Evolutionary conservation across 2,888 invertebrate genomes (phyloP), one percentile per base, ranked within the genome.

Genomic region (Microdon myrmicae): DNA sequence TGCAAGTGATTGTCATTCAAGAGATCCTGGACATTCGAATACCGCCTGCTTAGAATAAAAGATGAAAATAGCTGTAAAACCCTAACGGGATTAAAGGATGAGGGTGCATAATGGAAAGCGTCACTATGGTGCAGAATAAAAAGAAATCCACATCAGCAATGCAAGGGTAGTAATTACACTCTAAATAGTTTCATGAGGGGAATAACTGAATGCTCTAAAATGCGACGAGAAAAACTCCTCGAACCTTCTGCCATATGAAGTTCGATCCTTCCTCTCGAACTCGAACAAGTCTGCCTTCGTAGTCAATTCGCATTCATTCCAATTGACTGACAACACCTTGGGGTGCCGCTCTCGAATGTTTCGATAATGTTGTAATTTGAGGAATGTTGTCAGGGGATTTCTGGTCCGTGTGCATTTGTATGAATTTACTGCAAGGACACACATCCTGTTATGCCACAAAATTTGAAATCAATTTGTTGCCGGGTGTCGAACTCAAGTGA

Each of bases 321-420:
- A 69, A 77, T 71, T 77, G 79, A 77, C 75, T 79, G 75, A 74
- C 74, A 75, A 79, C 79, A 79, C 79, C 76, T 79, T 74, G 72
- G 79, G 78, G 78, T 79, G 78, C 78, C 76, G 70, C 68, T 44
- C 38, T 64, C 51, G 51, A 49, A 47, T 64, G 59, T 70, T 60
- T 68, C 68, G 69, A 67, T 70, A 68, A 68, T 66, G 70, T 69
- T 71, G 71, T 72, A 71, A 71, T 71, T 71, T 71, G 72, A 72
- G 70, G 60, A 68, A 67, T 60, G 51, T 59, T 67, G 59, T 59
- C 68, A 55, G 58, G 68, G 68, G 67, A 67, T 47, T 45, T 44
- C 41, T 35, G 22, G 37, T n/a, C 19, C 23, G 17, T 29, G 19
- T 44, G 38, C 22, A 6, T 6, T 6, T 22, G n/a, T n/a, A n/a